Evolutionary conservation across 2,888 invertebrate genomes (phyloP), one percentile per base, ranked within the genome.

Genomic region (Nowickia ferox): DNA sequence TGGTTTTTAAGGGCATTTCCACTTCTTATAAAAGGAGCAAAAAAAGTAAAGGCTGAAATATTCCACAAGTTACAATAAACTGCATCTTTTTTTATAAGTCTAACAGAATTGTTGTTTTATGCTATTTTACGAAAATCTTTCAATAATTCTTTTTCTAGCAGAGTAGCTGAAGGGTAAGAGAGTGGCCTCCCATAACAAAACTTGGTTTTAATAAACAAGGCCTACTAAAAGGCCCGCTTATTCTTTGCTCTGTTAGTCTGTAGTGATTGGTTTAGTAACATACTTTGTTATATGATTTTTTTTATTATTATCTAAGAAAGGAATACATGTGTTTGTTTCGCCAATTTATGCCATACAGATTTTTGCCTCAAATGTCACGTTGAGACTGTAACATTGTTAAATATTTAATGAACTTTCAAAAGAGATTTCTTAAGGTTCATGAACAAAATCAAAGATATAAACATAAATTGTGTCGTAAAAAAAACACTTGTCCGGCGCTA

Each of bases 361-460:
- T 74, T 68, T 15, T 46, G 51, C 55, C 55, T 9, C 11, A 55
- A 53, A 57, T 77, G 68, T 51, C 68, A 74, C 69, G 72, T 74
- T 66, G 69, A 72, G 84, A 84, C 81, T 81, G 77, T 74, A 74
- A 63, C 61, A 81, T 77, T 68, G 63, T 81, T 77, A 81, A 79
- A 84, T 84, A 84, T 71, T 72, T 66, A 46, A 84, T 80, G 72
- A 77, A 66, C 66, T 63, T n/a, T 42, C n/a, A 66, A 53, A 63
- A 48, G 9, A 19, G 40, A 48, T 74, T 74, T 17, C 22, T 17
- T 38, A 19, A 19, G 59, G 30, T 9, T 19, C 22, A 2, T 22
- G 42, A 10, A 10, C 10, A 46, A 30, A 46, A 44, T 66, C n/a
- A 38, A n/a, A 30, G 15, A 22, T 38, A 13, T 22, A 11, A 17